Base-by-base conservation (phyloP, 30 jellyfish, hydroid and myxozoan genomes). In the Hydractinia symbiolongicarpus region DNA sequence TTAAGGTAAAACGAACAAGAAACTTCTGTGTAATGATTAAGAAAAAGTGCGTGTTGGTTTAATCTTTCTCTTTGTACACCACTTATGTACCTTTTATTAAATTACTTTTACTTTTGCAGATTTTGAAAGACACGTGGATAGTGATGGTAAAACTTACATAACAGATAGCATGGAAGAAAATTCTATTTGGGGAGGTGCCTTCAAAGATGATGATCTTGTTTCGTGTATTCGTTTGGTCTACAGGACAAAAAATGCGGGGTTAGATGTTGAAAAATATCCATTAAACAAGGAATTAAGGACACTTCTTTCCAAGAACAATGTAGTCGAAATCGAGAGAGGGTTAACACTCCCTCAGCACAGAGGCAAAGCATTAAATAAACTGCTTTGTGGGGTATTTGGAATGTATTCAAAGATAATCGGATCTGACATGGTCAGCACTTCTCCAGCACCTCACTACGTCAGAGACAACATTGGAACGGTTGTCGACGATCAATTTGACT, bases 121-220 rank as follows among this genome's bases (percentile, higher is more conserved):
- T 30, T 30, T 30, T 30, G 44, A 30, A 30, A 30, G 44, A 30
- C 44, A 30, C 44, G 1, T 30, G 44, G 44, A 30, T 30, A 30
- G 44, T 30, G 44, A 30, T 30, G 44, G 44, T 30, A 30, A 30
- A 30, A 30, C 44, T 30, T 64, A 64, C 74, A 13, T 64, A 7
- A 64, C 74, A 44, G 74, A 64, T 51, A 64, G 40, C 40, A n/a
- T 64, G 9, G 74, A 64, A 64, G 19, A 64, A 44, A 6, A 44
- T 44, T 64, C 74, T 6, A n/a, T 64, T 64, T 64, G 74, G 74
- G 74, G 19, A 7, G 74, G 74, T 13, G 74, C 40, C 17, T 64
- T 64, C 16, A 44, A 64, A n/a, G 52, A 13, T 64, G 74, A 64
- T 51, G 74, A 64, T n/a, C 17, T 64, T 7, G 16, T 64, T n/a